These are phyloP conservation scores for Brachyistius frenatus DNA, from an alignment of 2,113 vertebrate species.

Conservation along the genomic window DNA sequence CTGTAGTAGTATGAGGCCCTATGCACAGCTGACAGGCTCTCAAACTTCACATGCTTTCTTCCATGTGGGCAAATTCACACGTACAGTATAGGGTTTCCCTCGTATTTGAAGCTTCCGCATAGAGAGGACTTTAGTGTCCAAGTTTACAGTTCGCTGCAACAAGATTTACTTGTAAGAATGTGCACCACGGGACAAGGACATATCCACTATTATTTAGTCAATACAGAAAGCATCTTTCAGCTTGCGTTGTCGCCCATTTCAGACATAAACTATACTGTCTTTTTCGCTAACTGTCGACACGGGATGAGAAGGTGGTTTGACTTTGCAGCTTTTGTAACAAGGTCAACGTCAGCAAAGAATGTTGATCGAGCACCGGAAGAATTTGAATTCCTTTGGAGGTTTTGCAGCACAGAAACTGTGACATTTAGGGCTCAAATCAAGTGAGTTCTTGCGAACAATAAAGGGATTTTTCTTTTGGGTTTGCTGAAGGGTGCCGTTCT, in stretches of 20 bases:
- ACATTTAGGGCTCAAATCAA: slow-evolving; percentile 57
- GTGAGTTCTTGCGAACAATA: slow-evolving; percentile 12
- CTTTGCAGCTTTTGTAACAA: slow-evolving; percentile 54
- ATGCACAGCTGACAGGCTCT: slow-evolving; percentile 31
- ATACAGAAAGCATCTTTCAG: slow-evolving; percentile 18
- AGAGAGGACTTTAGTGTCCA: background rate
- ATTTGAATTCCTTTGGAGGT: slow-evolving; percentile 30
- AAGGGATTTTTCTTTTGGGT: slow-evolving; percentile 42
- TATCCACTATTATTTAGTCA: slow-evolving; percentile 7
- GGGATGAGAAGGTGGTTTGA: slow-evolving; percentile 29
- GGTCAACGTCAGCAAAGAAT: slow-evolving; percentile 58
- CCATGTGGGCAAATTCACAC: background rate
- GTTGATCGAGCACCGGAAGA: slow-evolving; percentile 52
- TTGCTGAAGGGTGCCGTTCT: slow-evolving; percentile 22
- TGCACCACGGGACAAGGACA: slow-evolving; percentile 37
- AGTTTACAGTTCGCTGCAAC: background rate
- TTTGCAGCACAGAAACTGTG: slow-evolving; percentile 53
- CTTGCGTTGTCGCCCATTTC: slow-evolving; percentile 21
- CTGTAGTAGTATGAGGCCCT: slow-evolving; percentile 47
- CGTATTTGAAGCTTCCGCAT: background rate
- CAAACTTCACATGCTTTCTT: slow-evolving; percentile 1
- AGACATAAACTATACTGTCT: slow-evolving; percentile 46
- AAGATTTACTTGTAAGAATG: background rate
- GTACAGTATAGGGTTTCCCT: background rate
- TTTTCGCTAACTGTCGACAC: slow-evolving; percentile 20